phyloP scores from a whole-genome alignment of 2,888 invertebrate genomes.

The Agrypnus murinus region DNA sequence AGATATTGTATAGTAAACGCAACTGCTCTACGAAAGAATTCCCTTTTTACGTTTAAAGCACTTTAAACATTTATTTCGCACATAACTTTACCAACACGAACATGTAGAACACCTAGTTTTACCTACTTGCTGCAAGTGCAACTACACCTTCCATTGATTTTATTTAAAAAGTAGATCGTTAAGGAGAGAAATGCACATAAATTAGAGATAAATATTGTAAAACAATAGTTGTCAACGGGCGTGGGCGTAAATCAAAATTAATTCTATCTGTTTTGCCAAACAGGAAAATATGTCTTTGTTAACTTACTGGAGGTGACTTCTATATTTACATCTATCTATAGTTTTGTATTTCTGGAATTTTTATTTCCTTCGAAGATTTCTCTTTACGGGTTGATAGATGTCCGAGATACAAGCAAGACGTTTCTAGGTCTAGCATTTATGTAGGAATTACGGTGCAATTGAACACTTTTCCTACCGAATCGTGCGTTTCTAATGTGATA shows the following conservation, averaged over 20 bases:
- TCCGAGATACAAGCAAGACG: slow-evolving; percentile 51
- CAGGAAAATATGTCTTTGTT: too few species aligned
- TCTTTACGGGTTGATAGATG: slow-evolving; percentile 48
- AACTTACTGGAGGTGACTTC: not conserved
- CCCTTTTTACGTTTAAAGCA: slow-evolving; percentile 19
- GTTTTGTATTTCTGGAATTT: slow-evolving; percentile 20
- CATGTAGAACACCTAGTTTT: slow-evolving; percentile 43
- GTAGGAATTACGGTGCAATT: slow-evolving; percentile 41
- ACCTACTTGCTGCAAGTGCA: slow-evolving; percentile 36
- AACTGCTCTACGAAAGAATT: slow-evolving; percentile 34
- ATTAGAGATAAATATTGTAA: slow-evolving; percentile 26
- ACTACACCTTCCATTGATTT: slow-evolving; percentile 32
- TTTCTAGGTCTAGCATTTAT: slow-evolving; percentile 53
- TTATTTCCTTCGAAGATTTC: slow-evolving; percentile 42
- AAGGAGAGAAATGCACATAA: slow-evolving; percentile 31
- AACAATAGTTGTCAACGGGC: not conserved
- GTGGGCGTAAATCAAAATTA: too few species aligned
- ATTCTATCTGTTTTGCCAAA: too few species aligned
- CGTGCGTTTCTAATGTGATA: slow-evolving; percentile 55
- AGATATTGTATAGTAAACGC: too few species aligned
- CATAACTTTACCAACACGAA: slow-evolving; percentile 26
- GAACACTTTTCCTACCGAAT: slow-evolving; percentile 50
- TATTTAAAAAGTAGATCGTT: slow-evolving; percentile 36
- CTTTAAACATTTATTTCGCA: slow-evolving; percentile 21
- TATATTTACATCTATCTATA: slow-evolving; percentile 5